These are phyloP conservation scores for Odontothrips loti DNA, from an alignment of 2,888 invertebrate genomes.

Conservation along the genomic window DNA sequence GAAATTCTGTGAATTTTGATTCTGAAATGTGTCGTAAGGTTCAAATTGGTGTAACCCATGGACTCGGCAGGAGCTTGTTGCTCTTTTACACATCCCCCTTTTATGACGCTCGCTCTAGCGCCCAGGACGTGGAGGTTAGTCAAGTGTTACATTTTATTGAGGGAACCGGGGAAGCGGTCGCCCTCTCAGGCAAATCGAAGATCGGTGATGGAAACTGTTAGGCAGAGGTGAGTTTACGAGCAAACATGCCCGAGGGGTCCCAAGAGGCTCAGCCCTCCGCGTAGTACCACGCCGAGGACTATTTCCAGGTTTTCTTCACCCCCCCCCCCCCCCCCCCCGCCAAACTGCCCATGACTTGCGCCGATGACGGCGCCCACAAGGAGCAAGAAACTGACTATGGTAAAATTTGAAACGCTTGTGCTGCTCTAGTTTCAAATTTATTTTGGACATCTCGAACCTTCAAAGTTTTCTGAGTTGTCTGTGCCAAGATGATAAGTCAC, in stretches of 20 bases:
- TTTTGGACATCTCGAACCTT: background rate
- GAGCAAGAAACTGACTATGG: background rate
- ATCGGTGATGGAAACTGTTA: constrained; percentile 26
- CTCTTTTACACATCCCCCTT: background rate
- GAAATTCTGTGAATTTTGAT: too few species aligned
- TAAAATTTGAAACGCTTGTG: too few species aligned
- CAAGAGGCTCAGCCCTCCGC: background rate
- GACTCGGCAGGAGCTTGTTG: too few species aligned
- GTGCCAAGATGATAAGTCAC: background rate
- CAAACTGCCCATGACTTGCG: background rate
- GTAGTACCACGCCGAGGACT: background rate
- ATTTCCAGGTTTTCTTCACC: background rate
- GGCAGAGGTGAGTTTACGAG: background rate
- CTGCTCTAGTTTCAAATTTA: too few species aligned
- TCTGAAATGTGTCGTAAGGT: too few species aligned
- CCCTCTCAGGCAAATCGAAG: constrained; percentile 8
- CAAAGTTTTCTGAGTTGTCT: background rate
- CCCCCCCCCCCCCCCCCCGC: background rate
- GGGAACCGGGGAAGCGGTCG: background rate
- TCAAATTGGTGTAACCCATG: too few species aligned
- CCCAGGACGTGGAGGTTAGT: background rate
- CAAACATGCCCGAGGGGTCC: background rate
- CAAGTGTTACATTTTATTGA: constrained; percentile 18
- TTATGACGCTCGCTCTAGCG: background rate
- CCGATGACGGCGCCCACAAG: background rate